Conservation (phyloP, 2,797 vertebrate species). For the Spinus pinus region DNA sequence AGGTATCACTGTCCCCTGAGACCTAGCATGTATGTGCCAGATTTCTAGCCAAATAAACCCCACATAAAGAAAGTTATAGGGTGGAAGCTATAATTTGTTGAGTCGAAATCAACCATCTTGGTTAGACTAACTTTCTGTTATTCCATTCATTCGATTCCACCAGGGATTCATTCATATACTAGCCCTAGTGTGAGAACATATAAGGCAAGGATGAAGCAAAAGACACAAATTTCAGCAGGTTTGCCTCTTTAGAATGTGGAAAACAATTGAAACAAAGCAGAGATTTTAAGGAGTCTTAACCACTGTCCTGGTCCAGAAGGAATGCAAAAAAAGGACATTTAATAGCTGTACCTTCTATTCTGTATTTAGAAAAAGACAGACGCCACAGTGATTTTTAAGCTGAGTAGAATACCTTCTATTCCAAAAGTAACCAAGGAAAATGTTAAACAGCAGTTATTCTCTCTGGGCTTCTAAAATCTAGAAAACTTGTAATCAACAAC, state of each 20-base stretch:
- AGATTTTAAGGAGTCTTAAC: background rate
- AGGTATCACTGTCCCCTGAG: too few relatives aligned
- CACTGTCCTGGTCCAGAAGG: background rate
- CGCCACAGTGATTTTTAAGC: background rate
- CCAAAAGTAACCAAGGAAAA: background rate
- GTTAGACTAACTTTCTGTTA: too few relatives aligned
- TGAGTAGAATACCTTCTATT: background rate
- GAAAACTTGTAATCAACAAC: background rate
- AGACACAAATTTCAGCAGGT: background rate
- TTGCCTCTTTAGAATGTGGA: background rate
- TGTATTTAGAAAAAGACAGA: background rate
- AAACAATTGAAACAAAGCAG: background rate
- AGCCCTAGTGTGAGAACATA: too few relatives aligned
- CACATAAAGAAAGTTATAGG: too few relatives aligned
- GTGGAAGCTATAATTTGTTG: too few relatives aligned
- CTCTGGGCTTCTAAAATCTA: background rate
- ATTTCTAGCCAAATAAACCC: background rate
- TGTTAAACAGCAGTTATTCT: background rate
- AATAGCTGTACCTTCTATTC: background rate
- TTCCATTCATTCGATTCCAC: too few relatives aligned
- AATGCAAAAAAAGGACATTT: background rate
- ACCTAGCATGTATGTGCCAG: fast-evolving
- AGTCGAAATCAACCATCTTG: too few relatives aligned
- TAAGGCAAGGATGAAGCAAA: too few relatives aligned
- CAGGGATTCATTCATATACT: too few relatives aligned